phyloP scores from a whole-genome alignment of 2,888 invertebrate species.

The Luffia ferchaultella region DNA sequence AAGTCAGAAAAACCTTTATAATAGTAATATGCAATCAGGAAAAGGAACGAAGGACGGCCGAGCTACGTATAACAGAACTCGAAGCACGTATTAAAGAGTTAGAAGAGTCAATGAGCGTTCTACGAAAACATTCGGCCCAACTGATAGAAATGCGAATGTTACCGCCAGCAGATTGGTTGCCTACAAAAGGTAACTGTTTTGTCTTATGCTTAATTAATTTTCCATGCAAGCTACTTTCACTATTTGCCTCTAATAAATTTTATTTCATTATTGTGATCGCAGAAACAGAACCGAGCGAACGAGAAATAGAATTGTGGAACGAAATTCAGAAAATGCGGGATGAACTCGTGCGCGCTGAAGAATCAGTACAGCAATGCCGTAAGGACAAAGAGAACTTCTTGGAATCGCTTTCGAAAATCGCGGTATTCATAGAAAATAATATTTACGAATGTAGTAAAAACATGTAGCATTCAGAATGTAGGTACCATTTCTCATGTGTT shows the following conservation, averaged over 20 bases:
- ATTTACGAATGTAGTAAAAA: background rate
- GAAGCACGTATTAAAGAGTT: slow-evolving; percentile 32
- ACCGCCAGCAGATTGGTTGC: slow-evolving; percentile 40
- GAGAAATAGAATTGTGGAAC: slow-evolving; percentile 57
- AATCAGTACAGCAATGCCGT: slow-evolving; percentile 41
- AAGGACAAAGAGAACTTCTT: slow-evolving; percentile 59
- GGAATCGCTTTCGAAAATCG: slow-evolving; percentile 48
- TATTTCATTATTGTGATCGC: too few species aligned
- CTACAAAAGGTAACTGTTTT: slow-evolving; percentile 35
- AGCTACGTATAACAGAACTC: slow-evolving; percentile 25
- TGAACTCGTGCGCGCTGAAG: slow-evolving; percentile 38
- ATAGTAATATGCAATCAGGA: too few species aligned
- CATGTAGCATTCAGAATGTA: background rate
- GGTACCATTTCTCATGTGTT: background rate
- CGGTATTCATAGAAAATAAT: slow-evolving; percentile 39
- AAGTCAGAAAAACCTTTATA: too few species aligned
- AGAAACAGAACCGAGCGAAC: slow-evolving; percentile 48
- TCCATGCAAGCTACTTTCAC: too few species aligned
- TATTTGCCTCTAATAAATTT: too few species aligned
- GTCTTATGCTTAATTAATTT: too few species aligned
- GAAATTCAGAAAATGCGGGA: slow-evolving; percentile 45
- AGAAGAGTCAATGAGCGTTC: slow-evolving; percentile 27
- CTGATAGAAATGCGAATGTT: slow-evolving; percentile 39
- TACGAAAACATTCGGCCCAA: slow-evolving; percentile 34
- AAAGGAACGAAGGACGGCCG: slow-evolving; percentile 20